Evolutionary conservation across 2,113 vertebrate genomes (phyloP), one percentile per base, ranked within the genome.

Genomic region (Callorhinus ursinus): DNA sequence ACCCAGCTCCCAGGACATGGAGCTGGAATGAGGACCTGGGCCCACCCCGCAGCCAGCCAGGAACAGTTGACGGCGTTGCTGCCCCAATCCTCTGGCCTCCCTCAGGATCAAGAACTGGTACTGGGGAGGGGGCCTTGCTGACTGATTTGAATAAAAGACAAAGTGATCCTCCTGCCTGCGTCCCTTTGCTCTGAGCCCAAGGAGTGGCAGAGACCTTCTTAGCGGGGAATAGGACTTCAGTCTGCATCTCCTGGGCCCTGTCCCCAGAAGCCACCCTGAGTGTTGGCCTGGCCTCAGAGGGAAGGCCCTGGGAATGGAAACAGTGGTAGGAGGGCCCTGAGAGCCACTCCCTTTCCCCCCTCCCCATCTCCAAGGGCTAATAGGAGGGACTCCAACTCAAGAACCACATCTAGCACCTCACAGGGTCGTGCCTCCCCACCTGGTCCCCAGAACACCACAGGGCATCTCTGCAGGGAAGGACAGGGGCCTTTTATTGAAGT

Each of bases 91-190:
- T 21, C 49, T 31, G 69, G 21, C 49, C 61, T 86, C 65, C 51
- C 77, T 53, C 53, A 61, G 74, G 46, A 90, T 16, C 19, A 67
- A 49, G 55, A 72, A 13, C 71, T 76, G 71, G 77, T 65, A 22
- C 19, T 0, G 31, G 15, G 11, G 3, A 4, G 22, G 51, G 36
- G 53, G 16, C 36, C 3, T 42, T 0, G 1, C 24, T 22, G 33
- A 31, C 10, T n/a, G 42, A 22, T 42, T 4, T 80, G 61, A 98
- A 96, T 97, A 97, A 97, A 98, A 49, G n/a, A 26, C 24, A 11
- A 10, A 13, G 31, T 72, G 57, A 7, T 9, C 10, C 28, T 59
- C 36, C 67, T 2, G 6, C 4, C 8, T n/a, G 31, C 36, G 26
- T 97, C 53, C 51, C 72, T 86, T 61, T 94, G 79, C 39, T 86